Evolutionary conservation across 23 tunicate species (phyloP), one percentile per base, ranked within the genome.

Genomic region (Trididemnum miniatum): DNA sequence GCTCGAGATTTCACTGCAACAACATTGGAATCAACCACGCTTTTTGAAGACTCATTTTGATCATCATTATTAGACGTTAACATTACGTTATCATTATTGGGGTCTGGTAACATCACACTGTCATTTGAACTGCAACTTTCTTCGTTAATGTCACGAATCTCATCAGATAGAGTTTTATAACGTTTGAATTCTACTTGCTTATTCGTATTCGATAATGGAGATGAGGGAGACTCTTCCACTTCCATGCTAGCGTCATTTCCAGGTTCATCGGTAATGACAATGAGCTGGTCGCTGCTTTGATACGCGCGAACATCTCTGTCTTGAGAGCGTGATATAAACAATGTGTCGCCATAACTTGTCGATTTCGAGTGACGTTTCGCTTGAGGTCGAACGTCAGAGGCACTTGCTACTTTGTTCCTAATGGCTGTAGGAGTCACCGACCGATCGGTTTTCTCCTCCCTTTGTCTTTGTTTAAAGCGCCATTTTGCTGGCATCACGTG

Each of bases 401-500:
- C 74, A 34, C 29, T 27, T 1, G 51, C 52, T 0, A 25, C 7
- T 28, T 39, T 39, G 65, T 82, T 29, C 23, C 69, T 28, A 30
- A 12, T 9, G 0, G 34, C 62, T 9, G 81, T 73, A 2, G 65
- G 67, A 24, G 40, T 57, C n/a, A 37, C 9, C 32, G 79, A 40
- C 2, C 12, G 31, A 12, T 36, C 79, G 5, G 20, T 28, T 33
- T 77, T 77, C 30, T 54, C 66, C 26, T 83, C 79, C 66, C 75
- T 72, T 25, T 87, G 86, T 60, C 57, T 37, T 37, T 62, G 84
- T 38, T 91, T 91, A 31, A 75, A 66, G 31, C 97, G 79, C 97
- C 87, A 86, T 77, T 91, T 91, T 1, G 87, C 81, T 12, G 97
- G 97, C 97, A 91, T 91, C 49, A 77, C 39, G 81, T 85, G 89